These are phyloP conservation scores for Drosophila parvula DNA, from an alignment of 1,140 invertebrate genomes.

Conservation along the genomic window DNA sequence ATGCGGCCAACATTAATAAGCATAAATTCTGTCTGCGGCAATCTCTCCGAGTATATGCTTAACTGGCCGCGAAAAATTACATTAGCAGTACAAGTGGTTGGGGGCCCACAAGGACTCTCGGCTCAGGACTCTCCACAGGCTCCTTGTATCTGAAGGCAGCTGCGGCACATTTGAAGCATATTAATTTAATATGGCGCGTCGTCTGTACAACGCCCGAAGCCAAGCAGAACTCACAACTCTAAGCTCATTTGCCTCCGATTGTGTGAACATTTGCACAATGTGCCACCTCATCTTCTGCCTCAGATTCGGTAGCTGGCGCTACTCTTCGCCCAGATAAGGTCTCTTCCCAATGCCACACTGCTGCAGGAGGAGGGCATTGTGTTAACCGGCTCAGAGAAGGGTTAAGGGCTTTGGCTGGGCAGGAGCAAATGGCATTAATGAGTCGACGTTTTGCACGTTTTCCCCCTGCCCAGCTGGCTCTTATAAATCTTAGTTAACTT, in stretches of 20 bases:
- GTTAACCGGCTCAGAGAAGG: slow-evolving; percentile 26
- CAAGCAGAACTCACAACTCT: slow-evolving; percentile 26
- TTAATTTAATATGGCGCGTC: slow-evolving; percentile 56
- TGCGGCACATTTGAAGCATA: slow-evolving; percentile 56
- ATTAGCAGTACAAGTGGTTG: slow-evolving; percentile 46
- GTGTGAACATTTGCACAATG: slow-evolving; percentile 61
- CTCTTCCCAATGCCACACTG: slow-evolving; percentile 5
- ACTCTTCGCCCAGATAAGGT: slow-evolving; percentile 42
- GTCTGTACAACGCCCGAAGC: slow-evolving; percentile 10
- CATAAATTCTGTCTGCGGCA: slow-evolving; percentile 66
- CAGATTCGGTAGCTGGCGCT: slow-evolving; percentile 7
- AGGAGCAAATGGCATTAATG: slow-evolving; percentile 32
- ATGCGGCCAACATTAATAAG: slow-evolving; percentile 69
- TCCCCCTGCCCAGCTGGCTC: not conserved
- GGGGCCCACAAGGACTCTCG: not conserved
- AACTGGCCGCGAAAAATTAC: slow-evolving; percentile 59
- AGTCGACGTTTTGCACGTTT: slow-evolving; percentile 32
- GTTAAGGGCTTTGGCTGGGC: slow-evolving; percentile 37
- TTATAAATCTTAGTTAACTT: not conserved
- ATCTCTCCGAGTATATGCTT: slow-evolving; percentile 38
- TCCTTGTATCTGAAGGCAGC: not conserved
- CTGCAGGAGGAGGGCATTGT: not conserved
- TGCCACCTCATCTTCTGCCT: slow-evolving; percentile 14
- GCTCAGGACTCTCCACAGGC: not conserved
- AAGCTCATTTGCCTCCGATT: slow-evolving; percentile 69